A percentile compares a stretch with the other conserved stretches of the same genome.
phyloP scores from a whole-genome alignment of 1,140 invertebrate genomes.

The Micrasema minimum region DNA sequence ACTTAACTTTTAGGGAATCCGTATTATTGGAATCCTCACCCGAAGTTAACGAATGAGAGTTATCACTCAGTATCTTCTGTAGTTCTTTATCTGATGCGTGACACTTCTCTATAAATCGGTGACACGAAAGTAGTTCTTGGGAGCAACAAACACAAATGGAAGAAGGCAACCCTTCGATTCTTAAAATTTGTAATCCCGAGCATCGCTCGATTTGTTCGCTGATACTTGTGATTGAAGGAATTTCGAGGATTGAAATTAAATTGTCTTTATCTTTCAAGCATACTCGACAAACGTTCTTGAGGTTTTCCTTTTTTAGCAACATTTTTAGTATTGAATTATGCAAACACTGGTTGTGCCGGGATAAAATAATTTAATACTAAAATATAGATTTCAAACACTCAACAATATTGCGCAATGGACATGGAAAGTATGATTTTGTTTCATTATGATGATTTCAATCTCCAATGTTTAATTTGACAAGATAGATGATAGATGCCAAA shows the following conservation, averaged over 20 bases:
- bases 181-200: conserved; percentile 7
- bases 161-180: not conserved
- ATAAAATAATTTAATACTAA: too few species aligned
- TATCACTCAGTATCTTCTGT: conserved; percentile 23
- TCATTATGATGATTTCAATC: too few species aligned
- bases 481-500: too few species aligned
- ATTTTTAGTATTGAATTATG: too few species aligned
- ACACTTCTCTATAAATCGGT: conserved; percentile 52
- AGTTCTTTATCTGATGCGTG: conserved; percentile 67
- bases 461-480: too few species aligned
- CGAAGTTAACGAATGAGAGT: too few species aligned
- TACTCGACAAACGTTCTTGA: conserved; percentile 2
- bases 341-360: too few species aligned
- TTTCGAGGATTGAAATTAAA: conserved; percentile 10
- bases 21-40: too few species aligned
- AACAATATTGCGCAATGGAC: too few species aligned
- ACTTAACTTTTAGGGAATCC: too few species aligned
- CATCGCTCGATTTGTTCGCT: not conserved
- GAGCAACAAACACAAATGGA: conserved; percentile 1
- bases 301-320: not conserved
- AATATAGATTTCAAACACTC: too few species aligned
- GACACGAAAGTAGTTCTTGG: not conserved
- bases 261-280: conserved; percentile 7
- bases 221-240: not conserved
- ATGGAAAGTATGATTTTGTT: too few species aligned